Base-by-base conservation (phyloP, 2,888 invertebrate genomes). In the Eupithecia dodoneata region DNA sequence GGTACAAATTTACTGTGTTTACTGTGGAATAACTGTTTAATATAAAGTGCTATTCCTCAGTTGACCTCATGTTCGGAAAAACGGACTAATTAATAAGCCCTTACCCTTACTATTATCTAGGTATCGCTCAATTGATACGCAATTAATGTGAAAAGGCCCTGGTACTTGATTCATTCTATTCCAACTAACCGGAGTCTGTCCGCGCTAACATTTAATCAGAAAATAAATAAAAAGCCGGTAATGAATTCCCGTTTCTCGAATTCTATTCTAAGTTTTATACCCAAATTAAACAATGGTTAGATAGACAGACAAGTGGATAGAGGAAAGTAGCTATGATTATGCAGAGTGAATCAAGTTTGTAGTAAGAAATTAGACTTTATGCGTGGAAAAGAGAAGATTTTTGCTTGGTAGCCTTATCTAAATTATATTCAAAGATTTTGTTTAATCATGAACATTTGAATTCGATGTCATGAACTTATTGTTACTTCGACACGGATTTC, bases 131-230 rank as follows among this genome's bases (percentile, higher is more conserved):
- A 63, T 63, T 3, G 30, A 30, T 63, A 63, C 12, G 12, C 63
- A 63, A 67, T 44, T 49, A 73, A 67, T 42, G 63, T 72, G 65
- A 45, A 77, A 72, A 63, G 30, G 63, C 63, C 7, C 73, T 75
- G 75, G 67, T 71, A 75, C 67, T 65, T 73, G 71, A 73, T 71
- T 71, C 70, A 69, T 47, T 47, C 70, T 18, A 70, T 47, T 5
- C 7, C n/a, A 47, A 18, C 45, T 45, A 69, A 47, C 4, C 49
- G 45, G 70, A 47, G 70, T 70, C 70, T 47, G 72, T 72, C 72
- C 59, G 72, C 42, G 59, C 70, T 70, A 70, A 71, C 49, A 45
- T 47, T 30, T 63, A 18, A 4, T 47, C 42, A 73, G 7, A 12
- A 76, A 67, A 65, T 30, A 71, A 72, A 41, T 45, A 52, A 15